Conservation (phyloP, 2,113 vertebrate species). For the Channa maculata region DNA sequence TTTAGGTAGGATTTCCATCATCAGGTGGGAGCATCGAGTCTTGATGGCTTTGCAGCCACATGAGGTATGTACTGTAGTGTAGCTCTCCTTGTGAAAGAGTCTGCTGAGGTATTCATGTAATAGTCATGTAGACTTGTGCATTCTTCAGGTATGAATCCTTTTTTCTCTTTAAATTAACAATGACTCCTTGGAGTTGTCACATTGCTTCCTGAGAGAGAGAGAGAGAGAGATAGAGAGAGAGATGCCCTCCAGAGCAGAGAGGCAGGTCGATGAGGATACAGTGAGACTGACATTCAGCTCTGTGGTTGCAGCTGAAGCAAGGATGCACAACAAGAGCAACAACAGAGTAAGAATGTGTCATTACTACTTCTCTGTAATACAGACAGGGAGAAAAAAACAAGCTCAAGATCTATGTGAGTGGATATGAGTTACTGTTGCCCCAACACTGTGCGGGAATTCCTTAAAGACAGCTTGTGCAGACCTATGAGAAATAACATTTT, state of each 20-base stretch:
- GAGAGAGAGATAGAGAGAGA: background rate
- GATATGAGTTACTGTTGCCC: constrained; percentile 15
- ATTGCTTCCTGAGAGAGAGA: constrained; percentile 79
- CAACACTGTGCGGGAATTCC: constrained; percentile 30
- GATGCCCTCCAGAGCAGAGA: constrained; percentile 57
- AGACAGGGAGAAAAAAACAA: constrained; percentile 11
- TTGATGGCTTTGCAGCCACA: constrained; percentile 56
- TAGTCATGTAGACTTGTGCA: constrained; percentile 68
- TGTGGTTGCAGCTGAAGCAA: constrained; percentile 31
- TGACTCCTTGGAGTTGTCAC: constrained; percentile 62
- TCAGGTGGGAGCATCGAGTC: constrained; percentile 44
- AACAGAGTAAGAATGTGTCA: background rate
- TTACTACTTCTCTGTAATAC: constrained; percentile 12
- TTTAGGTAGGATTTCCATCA: constrained; percentile 54
- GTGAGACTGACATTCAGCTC: constrained; percentile 27
- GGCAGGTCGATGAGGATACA: constrained; percentile 23
- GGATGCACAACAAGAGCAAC: constrained; percentile 24
- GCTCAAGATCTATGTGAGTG: constrained; percentile 8
- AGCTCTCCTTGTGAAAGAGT: constrained; percentile 69
- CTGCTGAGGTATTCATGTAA: constrained; percentile 79
- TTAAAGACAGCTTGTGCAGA: constrained; percentile 36
- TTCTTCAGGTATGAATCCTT: constrained; percentile 64
- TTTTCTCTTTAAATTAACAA: constrained; percentile 56
- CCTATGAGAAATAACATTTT: constrained; percentile 18
- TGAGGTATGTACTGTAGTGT: constrained; percentile 80